Conservation (phyloP, 2,888 invertebrate species). For the Chorisops tibialis region DNA sequence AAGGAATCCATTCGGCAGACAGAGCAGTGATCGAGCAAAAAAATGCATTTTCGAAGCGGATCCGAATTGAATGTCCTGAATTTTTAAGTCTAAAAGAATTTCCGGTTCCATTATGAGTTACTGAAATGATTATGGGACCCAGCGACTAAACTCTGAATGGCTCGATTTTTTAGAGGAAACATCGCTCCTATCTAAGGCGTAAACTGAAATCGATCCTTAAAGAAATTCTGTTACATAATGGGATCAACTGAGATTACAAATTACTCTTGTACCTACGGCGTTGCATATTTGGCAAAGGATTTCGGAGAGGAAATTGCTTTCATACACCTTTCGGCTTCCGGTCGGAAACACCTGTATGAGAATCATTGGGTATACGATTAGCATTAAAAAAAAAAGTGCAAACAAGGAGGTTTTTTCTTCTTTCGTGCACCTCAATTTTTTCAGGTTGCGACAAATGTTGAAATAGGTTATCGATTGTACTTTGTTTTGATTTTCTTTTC, state of each 20-base stretch:
- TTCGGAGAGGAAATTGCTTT: neutral
- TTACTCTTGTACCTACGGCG: neutral
- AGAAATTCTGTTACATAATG: neutral
- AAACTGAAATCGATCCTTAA: constrained; percentile 2
- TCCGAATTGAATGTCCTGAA: neutral
- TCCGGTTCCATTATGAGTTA: constrained; percentile 22
- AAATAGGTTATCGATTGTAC: too few relatives aligned
- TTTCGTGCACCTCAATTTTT: too few relatives aligned
- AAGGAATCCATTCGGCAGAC: constrained; percentile 4
- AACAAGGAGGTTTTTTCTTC: too few relatives aligned
- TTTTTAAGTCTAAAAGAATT: constrained; percentile 13
- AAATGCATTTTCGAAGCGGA: neutral
- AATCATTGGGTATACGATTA: too few relatives aligned
- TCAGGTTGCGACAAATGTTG: too few relatives aligned
- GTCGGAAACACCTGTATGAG: neutral
- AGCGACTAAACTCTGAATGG: too few relatives aligned
- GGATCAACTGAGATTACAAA: neutral
- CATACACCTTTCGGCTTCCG: neutral
- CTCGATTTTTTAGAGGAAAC: neutral
- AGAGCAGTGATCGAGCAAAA: constrained; percentile 7
- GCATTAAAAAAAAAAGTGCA: too few relatives aligned
- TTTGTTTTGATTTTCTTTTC: too few relatives aligned
- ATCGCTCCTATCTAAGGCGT: constrained; percentile 4
- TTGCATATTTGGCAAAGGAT: neutral
- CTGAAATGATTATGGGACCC: constrained; percentile 1